A percentile compares a stretch with the other conserved stretches of the same genome.
These are phyloP conservation scores for Hydropsyche betteni DNA, from an alignment of 2,888 invertebrate genomes.

Conservation along the genomic window DNA sequence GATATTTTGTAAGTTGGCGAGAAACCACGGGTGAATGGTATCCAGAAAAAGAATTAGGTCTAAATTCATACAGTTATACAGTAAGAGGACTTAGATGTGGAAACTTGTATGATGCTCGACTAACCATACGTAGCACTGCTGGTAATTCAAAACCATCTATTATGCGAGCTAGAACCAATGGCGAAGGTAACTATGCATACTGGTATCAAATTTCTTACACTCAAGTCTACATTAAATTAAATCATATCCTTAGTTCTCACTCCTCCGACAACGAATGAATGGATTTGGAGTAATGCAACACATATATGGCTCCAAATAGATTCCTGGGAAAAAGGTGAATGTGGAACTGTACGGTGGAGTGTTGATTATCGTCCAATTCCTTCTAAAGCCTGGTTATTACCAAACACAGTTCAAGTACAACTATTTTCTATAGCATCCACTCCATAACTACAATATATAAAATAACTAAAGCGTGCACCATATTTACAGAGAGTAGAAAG, in stretches of 20 bases:
- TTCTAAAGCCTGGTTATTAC: slow-evolving; percentile 60
- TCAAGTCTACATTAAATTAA: neutral
- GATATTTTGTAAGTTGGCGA: slow-evolving; percentile 60
- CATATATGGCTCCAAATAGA: slow-evolving; percentile 80
- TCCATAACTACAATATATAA: no score
- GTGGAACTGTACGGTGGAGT: slow-evolving; percentile 80
- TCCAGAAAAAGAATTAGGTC: slow-evolving; percentile 41
- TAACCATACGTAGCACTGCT: slow-evolving; percentile 83
- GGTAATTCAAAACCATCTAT: slow-evolving; percentile 79
- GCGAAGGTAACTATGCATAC: slow-evolving; percentile 61
- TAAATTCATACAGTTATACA: slow-evolving; percentile 39
- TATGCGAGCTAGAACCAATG: slow-evolving; percentile 70
- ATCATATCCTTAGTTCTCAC: slow-evolving; percentile 64
- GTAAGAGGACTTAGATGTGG: slow-evolving; percentile 83
- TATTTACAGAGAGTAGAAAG: slow-evolving; percentile 39
- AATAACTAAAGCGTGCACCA: neutral
- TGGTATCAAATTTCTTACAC: slow-evolving; percentile 41
- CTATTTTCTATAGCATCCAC: no score
- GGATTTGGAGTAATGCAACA: slow-evolving; percentile 82
- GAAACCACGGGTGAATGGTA: slow-evolving; percentile 54
- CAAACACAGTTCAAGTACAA: slow-evolving; percentile 52
- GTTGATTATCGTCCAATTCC: slow-evolving; percentile 73
- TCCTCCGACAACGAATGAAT: slow-evolving; percentile 76
- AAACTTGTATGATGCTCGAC: slow-evolving; percentile 80
- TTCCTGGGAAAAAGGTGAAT: slow-evolving; percentile 87